Percentiles rank a stretch among this genome's conserved stretches.
Conservation (phyloP, 2,113 vertebrate genomes). For the Anas platyrhynchos region DNA sequence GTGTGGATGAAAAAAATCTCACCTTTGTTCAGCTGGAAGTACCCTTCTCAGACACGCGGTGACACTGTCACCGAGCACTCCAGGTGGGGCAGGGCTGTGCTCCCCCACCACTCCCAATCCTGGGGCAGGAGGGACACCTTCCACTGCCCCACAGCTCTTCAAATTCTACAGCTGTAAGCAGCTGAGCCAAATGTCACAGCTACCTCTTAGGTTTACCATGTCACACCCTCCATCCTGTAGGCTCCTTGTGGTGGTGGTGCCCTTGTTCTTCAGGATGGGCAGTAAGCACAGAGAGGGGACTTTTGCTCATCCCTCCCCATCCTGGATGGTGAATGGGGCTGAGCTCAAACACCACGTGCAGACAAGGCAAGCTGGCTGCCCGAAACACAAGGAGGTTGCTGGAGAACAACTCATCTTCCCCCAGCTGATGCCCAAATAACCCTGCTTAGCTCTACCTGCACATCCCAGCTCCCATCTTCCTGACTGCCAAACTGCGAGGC, state of each 20-base stretch:
- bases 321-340: too few relatives aligned
- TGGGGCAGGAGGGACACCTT: background rate
- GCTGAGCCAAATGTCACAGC: background rate
- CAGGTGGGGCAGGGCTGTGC: background rate
- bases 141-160: background rate
- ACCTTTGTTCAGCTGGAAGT: background rate
- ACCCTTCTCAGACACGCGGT: accelerated
- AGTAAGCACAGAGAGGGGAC: background rate
- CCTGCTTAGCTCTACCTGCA: background rate
- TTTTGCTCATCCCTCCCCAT: background rate
- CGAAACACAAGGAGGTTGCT: background rate
- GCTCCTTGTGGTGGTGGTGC: background rate
- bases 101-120: background rate
- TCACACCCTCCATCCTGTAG: background rate
- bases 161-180: too few relatives aligned
- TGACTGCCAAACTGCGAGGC: background rate
- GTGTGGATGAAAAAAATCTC: background rate
- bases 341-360: accelerated
- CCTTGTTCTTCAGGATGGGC: background rate
- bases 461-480: background rate
- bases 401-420: background rate
- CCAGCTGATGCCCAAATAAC: accelerated
- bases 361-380: background rate
- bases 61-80: background rate
- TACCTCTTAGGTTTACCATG: background rate